Base-by-base conservation (phyloP, 2,113 vertebrate genomes). In the Leptobrachium leishanense region DNA sequence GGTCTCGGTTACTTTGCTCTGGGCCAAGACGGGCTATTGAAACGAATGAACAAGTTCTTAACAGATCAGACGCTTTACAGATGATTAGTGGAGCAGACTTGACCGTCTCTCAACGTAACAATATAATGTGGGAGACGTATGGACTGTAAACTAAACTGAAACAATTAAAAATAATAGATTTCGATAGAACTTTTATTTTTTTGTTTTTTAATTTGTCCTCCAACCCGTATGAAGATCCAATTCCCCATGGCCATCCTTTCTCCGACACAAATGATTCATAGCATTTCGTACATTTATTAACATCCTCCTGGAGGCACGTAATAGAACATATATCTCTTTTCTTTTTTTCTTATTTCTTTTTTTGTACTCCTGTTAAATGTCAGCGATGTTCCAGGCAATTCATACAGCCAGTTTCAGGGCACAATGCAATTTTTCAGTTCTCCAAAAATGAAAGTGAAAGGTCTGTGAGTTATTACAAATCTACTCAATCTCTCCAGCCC, bases 401-500 rank as follows among this genome's bases (percentile, higher is more conserved):
- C 86, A 78, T 84, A 75, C 44, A 83, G 15, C n/a, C 73, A 76
- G 88, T 91, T 92, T 92, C 93, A 93, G 92, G 90, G 89, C 84
- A 83, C 86, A 93, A 89, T 89, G 87, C 84, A 87, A 94, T 93
- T 93, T 88, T 85, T 88, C 88, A 92, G 91, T 82, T 88, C 90
- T 79, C 88, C 90, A 94, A 92, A 90, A 95, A 92, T 90, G 87
- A 89, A 90, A 89, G 86, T 76, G 87, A 91, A 93, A 94, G 85
- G 90, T 92, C 93, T 91, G 89, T 94, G 95, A 97, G 95, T 96
- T 93, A 95, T 95, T 93, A 90, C 92, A 91, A 91, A 90, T 84
- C 87, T 90, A 83, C 87, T 91, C 88, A 66, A 86, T 92, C 89
- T 90, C 83, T 55, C 75, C 78, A 83, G 59, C 83, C 85, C 84